Base-by-base conservation (phyloP, 2,888 invertebrate species). In the Helicoverpa assulta region DNA sequence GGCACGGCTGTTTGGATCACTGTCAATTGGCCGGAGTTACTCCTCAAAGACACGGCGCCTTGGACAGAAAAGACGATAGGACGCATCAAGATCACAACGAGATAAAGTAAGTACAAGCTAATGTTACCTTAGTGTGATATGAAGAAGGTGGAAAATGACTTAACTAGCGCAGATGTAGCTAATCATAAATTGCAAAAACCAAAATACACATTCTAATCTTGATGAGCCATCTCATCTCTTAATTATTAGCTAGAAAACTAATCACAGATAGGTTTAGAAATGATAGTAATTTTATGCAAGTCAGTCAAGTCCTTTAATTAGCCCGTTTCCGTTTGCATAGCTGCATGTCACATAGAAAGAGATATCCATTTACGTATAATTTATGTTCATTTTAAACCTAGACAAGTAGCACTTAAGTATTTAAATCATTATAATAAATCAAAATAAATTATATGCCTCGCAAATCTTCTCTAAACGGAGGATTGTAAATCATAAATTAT, bases 1-100 rank as follows among this genome's bases (percentile, higher is more conserved):
- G 99, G 14, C 98, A 98, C 87, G 99, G 99, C 0, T 99, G 99
- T 88, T 95, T 99, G 81, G 98, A 99, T 89, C 99, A 99, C 89
- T 99, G 99, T 88, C 98, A 98, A 89, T 90, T 97, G 29, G 97
- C 97, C 37, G 97, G 96, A 0, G 96, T 96, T 2, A 89, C 94
- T 0, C 91, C 93, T 0, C 90, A 92, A 53, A 88, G 93, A 43
- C 95, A 94, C 19, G 94, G 91, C 0, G 93, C 95, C 0, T 76
- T 96, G 69, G 96, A 96, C 47, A 93, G 93, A 73, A 96, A 94
- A 85, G 96, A 96, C 66, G 95, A 96, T 59, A 94, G 95, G 76
- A 92, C 94, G 0, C 95, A 95, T 76, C 94, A 94, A 64, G 95
- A 95, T 69, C 93, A 93, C 68, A 95, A 95, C 77, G 95, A 95